A percentile compares a stretch with the other conserved stretches of the same genome.
phyloP scores from a whole-genome alignment of 1,140 invertebrate species.

The Zophobas atratus region DNA sequence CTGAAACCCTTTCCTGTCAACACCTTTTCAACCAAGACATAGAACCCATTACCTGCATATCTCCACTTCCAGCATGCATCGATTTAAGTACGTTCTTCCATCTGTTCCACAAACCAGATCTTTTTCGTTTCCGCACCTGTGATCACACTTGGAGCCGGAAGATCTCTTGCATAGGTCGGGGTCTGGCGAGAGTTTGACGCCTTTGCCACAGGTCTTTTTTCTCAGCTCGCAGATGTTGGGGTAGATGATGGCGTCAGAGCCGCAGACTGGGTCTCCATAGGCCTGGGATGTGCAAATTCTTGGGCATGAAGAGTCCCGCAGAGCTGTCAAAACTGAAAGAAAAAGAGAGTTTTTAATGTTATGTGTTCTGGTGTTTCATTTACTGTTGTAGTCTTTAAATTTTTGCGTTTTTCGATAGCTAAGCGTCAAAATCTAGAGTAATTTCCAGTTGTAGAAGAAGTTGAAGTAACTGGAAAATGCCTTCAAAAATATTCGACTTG shows the following conservation, averaged over 20 bases:
- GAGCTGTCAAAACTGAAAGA: constrained; percentile 69
- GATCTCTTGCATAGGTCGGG: constrained; percentile 76
- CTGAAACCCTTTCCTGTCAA: constrained; percentile 63
- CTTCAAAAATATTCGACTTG: too few relatives aligned
- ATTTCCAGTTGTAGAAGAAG: too few relatives aligned
- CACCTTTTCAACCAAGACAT: neutral
- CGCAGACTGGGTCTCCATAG: constrained; percentile 88
- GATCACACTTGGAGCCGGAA: constrained; percentile 83
- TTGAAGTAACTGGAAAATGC: too few relatives aligned
- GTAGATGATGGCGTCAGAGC: constrained; percentile 89
- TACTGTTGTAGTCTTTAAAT: too few relatives aligned
- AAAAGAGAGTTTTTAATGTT: constrained; percentile 14
- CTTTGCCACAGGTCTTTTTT: constrained; percentile 92
- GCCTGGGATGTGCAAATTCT: constrained; percentile 82
- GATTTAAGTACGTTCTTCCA: constrained; percentile 90
- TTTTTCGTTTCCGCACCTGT: constrained; percentile 84
- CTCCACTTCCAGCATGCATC: constrained; percentile 91
- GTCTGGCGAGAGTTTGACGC: constrained; percentile 68
- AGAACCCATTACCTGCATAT: constrained; percentile 77
- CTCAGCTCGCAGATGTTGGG: constrained; percentile 92
- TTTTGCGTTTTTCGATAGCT: too few relatives aligned
- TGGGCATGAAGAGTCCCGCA: constrained; percentile 79
- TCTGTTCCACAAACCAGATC: constrained; percentile 94
- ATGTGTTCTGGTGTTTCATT: neutral
- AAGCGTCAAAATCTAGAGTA: too few relatives aligned